Base-by-base conservation (phyloP, 2,888 invertebrate species). In the Lycaena phlaeas region DNA sequence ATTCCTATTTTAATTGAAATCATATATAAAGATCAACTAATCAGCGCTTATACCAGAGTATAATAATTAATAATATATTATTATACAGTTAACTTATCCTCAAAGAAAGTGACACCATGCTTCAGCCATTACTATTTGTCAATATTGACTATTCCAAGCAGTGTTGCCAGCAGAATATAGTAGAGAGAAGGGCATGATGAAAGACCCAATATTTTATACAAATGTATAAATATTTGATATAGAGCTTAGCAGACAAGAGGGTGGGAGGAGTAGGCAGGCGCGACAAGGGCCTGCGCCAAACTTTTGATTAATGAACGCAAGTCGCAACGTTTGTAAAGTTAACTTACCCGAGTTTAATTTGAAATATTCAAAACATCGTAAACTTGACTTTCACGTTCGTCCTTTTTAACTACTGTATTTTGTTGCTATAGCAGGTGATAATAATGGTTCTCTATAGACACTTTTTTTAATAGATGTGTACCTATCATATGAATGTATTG, bases 251-350 rank as follows among this genome's bases (percentile, higher is more conserved):
- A 57, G 62, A 68, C 68, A 62, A 63, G 68, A 68, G 72, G 73
- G 69, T 69, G 69, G 69, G 62, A 49, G 56, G 57, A 50, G 57
- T 53, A 51, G 61, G 58, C 57, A 55, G 56, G 58, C 54, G 61
- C 52, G 56, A 56, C 50, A 64, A 69, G 71, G 69, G 66, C 61
- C 71, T 78, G 82, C 78, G 79, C 77, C 74, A 79, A 84, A 84
- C 78, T 84, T 84, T 82, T 84, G 84, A 84, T 82, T 82, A 84
- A 84, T 84, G 81, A 79, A 76, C 65, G 68, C n/a, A n/a, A n/a
- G n/a, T n/a, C n/a, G n/a, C 64, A 69, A 74, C 75, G 74, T 75
- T 76, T 71, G 68, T 68, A 68, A 77, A 81, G 79, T 78, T 70
- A 73, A 75, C 71, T 74, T 73, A 64, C 64, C 73, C 71, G 58